A percentile compares a stretch with the other conserved stretches of the same genome.
Conservation (phyloP, 2,888 invertebrate species). For the Deroplatys truncata region DNA sequence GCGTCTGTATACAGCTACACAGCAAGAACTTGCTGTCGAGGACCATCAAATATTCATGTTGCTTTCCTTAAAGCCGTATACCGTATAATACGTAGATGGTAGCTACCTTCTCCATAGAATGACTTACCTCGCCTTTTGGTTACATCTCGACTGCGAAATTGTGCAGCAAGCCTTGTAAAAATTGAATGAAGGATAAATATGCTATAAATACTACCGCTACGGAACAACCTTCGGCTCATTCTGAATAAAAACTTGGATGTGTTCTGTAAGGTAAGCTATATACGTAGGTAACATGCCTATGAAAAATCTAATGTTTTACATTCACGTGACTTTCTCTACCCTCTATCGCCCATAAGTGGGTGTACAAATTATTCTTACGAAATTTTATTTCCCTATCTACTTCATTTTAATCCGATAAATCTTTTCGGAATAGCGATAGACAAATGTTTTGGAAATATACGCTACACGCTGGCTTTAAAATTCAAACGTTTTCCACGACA, state of each 20-base stretch:
- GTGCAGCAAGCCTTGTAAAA: neutral
- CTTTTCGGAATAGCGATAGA: no score
- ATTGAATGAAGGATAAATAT: neutral
- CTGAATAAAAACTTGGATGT: neutral
- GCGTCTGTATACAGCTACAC: neutral
- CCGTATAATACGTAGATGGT: neutral
- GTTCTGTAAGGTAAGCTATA: neutral
- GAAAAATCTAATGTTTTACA: no score
- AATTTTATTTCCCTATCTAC: no score
- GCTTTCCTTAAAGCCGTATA: neutral
- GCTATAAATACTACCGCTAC: neutral
- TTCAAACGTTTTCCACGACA: no score
- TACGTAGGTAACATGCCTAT: neutral
- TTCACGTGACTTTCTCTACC: no score
- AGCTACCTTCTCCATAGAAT: neutral
- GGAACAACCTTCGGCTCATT: neutral
- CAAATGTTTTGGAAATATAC: no score
- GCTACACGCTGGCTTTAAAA: no score
- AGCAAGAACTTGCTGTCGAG: neutral
- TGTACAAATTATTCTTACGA: no score
- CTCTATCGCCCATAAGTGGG: no score
- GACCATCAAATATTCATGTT: neutral
- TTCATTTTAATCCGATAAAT: no score
- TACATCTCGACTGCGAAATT: neutral
- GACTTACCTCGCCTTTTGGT: neutral